Evolutionary conservation across 2,888 invertebrate genomes (phyloP).

Genomic region (Leptopterna dolabrata): DNA sequence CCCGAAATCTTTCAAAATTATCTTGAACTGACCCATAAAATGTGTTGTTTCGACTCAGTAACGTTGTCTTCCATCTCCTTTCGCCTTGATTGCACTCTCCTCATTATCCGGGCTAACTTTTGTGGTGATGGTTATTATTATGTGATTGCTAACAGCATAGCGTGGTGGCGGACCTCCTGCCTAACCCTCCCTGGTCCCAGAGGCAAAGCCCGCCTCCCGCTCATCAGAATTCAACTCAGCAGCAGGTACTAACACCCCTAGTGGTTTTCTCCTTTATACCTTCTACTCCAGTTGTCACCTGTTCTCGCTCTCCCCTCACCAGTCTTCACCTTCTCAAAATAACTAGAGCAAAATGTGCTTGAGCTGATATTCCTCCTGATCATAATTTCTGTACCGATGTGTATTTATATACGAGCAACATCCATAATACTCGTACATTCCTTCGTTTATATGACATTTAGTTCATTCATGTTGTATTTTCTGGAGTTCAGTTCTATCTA

Average conservation of each 20-base stretch:
- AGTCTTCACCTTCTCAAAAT: neutral
- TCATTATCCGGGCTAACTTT: neutral
- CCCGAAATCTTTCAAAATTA: no score
- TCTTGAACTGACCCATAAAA: no score
- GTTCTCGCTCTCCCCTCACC: neutral
- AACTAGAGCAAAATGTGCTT: neutral
- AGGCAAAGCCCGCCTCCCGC: slow-evolving; percentile 85
- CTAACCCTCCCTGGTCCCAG: slow-evolving; percentile 69
- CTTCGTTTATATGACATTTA: no score
- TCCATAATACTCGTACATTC: no score
- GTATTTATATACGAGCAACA: no score
- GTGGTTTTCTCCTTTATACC: neutral
- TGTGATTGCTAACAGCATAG: slow-evolving; percentile 60
- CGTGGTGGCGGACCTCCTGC: slow-evolving; percentile 64
- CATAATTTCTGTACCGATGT: no score
- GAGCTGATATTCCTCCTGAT: no score
- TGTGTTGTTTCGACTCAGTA: no score
- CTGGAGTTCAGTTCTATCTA: no score
- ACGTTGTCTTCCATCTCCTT: no score
- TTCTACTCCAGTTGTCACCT: neutral
- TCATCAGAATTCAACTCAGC: slow-evolving; percentile 74
- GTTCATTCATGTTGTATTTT: no score
- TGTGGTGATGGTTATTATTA: slow-evolving; percentile 57
- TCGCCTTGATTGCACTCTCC: neutral
- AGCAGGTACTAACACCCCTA: slow-evolving; percentile 63